Percentiles rank a stretch among this genome's conserved stretches.
These are phyloP conservation scores for Conopomorpha cramerella DNA, from an alignment of 1,140 invertebrate species.

Conservation along the genomic window DNA sequence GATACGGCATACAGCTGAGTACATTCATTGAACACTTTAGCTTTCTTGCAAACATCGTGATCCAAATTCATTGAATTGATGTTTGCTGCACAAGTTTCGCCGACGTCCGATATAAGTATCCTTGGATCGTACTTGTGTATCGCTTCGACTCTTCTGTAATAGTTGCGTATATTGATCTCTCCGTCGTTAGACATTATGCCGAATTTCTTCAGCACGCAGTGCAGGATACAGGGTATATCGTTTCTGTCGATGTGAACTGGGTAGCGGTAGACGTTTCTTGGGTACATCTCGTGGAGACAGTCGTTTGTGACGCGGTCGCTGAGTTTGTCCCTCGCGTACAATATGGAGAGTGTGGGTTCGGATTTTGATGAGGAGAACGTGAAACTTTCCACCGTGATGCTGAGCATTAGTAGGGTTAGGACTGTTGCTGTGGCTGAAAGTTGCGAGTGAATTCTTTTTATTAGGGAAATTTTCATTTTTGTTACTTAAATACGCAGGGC, in stretches of 20 bases:
- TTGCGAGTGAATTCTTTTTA: too few species aligned
- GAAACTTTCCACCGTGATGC: constrained; percentile 14
- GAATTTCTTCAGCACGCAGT: constrained; percentile 46
- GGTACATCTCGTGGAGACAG: constrained; percentile 45
- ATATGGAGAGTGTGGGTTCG: constrained; percentile 37
- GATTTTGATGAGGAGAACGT: constrained; percentile 32
- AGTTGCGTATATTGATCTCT: constrained; percentile 38
- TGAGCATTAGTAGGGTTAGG: constrained; percentile 12
- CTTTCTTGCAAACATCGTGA: constrained; percentile 45
- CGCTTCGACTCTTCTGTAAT: constrained; percentile 35
- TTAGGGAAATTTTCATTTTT: too few species aligned
- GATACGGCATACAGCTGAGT: constrained; percentile 47
- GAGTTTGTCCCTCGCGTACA: constrained; percentile 36
- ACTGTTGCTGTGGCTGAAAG: too few species aligned
- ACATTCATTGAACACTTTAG: constrained; percentile 49
- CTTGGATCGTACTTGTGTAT: constrained; percentile 48
- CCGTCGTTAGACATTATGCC: constrained; percentile 49
- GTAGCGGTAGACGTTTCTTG: constrained; percentile 40
- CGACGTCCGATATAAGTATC: constrained; percentile 45
- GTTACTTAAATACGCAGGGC: too few species aligned
- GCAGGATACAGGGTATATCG: constrained; percentile 44
- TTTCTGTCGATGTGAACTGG: constrained; percentile 37
- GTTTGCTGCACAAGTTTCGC: constrained; percentile 42
- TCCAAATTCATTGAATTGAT: constrained; percentile 46
- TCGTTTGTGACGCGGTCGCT: constrained; percentile 36